A percentile compares a stretch with the other conserved stretches of the same genome.
Evolutionary conservation across 2,113 vertebrate species (phyloP).

Genomic region (Eublepharis macularius): DNA sequence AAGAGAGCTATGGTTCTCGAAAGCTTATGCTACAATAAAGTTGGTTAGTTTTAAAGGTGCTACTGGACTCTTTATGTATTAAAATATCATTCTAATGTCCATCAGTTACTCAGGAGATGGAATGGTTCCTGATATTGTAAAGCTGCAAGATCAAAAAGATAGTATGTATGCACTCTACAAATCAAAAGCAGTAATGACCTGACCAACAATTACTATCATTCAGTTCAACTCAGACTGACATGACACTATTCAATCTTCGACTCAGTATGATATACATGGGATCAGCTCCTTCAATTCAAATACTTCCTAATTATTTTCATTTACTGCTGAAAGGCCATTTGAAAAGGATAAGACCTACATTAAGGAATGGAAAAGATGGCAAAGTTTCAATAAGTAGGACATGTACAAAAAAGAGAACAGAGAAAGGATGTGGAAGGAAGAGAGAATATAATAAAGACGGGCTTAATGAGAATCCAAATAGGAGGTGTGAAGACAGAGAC

Average conservation of each 20-base stretch:
- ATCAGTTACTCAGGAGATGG: neutral
- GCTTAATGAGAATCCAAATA: neutral
- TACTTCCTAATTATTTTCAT: neutral
- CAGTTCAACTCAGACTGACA: neutral
- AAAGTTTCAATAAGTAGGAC: neutral
- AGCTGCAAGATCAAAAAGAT: neutral
- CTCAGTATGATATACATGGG: neutral
- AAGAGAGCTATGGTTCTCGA: no score
- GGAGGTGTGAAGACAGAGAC: neutral
- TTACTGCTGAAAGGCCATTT: neutral
- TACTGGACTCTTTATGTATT: no score
- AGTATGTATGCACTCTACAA: neutral
- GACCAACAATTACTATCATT: neutral
- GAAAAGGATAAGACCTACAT: neutral
- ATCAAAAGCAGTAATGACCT: neutral
- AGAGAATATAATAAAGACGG: neutral
- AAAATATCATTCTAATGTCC: neutral
- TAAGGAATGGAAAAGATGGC: neutral
- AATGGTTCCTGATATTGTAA: neutral
- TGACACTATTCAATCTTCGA: slow-evolving; percentile 6
- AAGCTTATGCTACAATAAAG: no score
- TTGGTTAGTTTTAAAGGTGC: no score
- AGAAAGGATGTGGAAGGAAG: slow-evolving; percentile 6
- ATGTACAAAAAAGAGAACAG: neutral
- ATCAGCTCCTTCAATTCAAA: neutral